phyloP scores from a whole-genome alignment of 2,888 invertebrate species.

The Oeneis ivallda region DNA sequence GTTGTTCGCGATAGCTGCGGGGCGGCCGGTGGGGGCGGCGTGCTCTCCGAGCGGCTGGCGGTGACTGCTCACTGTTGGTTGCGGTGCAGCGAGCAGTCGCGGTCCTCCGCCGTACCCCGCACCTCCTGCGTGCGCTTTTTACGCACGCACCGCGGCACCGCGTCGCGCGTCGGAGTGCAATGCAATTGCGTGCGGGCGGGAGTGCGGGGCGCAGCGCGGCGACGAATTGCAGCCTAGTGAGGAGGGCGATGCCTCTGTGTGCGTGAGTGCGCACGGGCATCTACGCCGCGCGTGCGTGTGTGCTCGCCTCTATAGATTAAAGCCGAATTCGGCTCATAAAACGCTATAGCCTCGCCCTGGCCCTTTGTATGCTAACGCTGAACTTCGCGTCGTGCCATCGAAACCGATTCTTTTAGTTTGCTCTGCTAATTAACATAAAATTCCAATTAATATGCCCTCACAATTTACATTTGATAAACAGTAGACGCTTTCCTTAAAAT shows the following conservation, averaged over 20 bases:
- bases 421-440: constrained; percentile 58
- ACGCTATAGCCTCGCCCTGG: constrained; percentile 66
- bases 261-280: constrained; percentile 68
- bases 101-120: constrained; percentile 62
- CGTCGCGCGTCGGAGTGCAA: constrained; percentile 64
- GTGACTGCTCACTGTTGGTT: constrained; percentile 72
- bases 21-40: constrained; percentile 76
- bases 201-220: constrained; percentile 56
- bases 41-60: constrained; percentile 75
- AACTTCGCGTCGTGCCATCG: constrained; percentile 65
- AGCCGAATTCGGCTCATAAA: constrained; percentile 73
- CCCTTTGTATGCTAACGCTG: constrained; percentile 73
- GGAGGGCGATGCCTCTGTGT: constrained; percentile 69
- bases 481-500: constrained; percentile 30
- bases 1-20: no score
- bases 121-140: constrained; percentile 79
- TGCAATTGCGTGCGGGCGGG: constrained; percentile 78
- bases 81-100: constrained; percentile 53
- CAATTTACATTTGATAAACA: constrained; percentile 50
- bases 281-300: constrained; percentile 49
- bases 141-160: constrained; percentile 70
- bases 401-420: constrained; percentile 58
- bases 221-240: constrained; percentile 79
- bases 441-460: constrained; percentile 57
- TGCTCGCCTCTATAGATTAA: constrained; percentile 61